Conservation (phyloP, 2,113 vertebrate genomes). For the Beaufortia kweichowensis region DNA sequence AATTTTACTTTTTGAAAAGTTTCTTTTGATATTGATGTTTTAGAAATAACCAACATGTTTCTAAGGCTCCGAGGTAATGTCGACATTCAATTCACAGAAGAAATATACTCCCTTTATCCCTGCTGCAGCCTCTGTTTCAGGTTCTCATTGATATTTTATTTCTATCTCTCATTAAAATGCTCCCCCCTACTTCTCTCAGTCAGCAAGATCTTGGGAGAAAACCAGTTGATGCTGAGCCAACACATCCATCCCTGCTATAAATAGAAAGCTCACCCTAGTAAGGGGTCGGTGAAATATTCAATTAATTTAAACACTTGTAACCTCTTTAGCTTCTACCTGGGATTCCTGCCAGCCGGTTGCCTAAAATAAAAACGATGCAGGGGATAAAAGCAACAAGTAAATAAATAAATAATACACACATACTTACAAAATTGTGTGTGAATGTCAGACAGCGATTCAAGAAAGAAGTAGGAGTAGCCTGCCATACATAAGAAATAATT, state of each 20-base stretch:
- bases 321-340: constrained; percentile 27
- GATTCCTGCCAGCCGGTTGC: constrained; percentile 13
- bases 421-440: background rate
- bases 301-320: constrained; percentile 41
- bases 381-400: background rate
- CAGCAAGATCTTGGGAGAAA: constrained; percentile 40
- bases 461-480: background rate
- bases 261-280: constrained; percentile 39
- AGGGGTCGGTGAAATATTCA: constrained; percentile 37
- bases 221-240: constrained; percentile 38
- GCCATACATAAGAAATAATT: background rate
- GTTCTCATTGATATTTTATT: constrained; percentile 44
- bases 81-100: background rate
- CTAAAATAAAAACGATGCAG: background rate
- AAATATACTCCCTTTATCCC: background rate
- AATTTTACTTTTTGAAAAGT: no score
- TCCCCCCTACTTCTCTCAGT: constrained; percentile 3
- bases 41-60: no score
- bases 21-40: no score
- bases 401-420: constrained; percentile 1
- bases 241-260: constrained; percentile 34
- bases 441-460: background rate
- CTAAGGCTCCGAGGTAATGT: background rate
- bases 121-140: background rate
- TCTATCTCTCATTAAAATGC: constrained; percentile 29